Conservation (phyloP, 2,797 vertebrate genomes). For the Mastacembelus armatus region DNA sequence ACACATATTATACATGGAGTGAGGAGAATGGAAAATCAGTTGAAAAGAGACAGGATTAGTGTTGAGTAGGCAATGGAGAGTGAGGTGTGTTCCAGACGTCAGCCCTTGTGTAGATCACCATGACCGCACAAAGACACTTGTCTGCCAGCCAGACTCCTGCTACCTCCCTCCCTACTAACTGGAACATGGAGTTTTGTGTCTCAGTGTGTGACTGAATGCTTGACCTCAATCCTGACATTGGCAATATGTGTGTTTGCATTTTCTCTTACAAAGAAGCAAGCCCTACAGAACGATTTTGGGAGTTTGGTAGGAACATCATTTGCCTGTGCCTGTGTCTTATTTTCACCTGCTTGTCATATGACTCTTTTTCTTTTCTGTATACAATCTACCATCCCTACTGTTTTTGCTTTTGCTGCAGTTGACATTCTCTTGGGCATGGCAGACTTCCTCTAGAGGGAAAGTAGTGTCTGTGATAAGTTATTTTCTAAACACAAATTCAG, state of each 20-base stretch:
- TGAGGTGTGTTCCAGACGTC: conserved; percentile 66
- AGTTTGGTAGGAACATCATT: not conserved
- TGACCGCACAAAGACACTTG: conserved; percentile 66
- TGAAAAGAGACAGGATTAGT: too few species aligned
- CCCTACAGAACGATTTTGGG: too few species aligned
- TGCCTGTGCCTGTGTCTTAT: not conserved
- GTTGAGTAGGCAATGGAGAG: conserved; percentile 34
- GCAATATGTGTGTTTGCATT: conserved; percentile 30
- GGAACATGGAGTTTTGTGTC: conserved; percentile 14
- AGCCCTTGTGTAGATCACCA: conserved; percentile 71
- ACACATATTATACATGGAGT: too few species aligned
- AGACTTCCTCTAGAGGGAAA: not conserved
- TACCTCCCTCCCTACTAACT: conserved; percentile 30
- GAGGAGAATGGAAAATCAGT: too few species aligned
- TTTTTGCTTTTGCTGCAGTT: too few species aligned
- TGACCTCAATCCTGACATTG: conserved; percentile 48
- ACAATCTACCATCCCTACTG: not conserved
- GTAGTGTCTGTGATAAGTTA: not conserved
- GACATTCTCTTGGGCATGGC: too few species aligned
- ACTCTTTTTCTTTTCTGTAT: not conserved
- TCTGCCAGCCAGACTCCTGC: conserved; percentile 57
- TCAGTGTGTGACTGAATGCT: conserved; percentile 22
- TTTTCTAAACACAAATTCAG: not conserved
- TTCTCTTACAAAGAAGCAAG: too few species aligned
- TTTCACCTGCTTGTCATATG: conserved; percentile 9